A percentile compares a stretch with the other conserved stretches of the same genome.
Conservation (phyloP, 2,797 vertebrate species). For the Rhinatrema bivittatum region DNA sequence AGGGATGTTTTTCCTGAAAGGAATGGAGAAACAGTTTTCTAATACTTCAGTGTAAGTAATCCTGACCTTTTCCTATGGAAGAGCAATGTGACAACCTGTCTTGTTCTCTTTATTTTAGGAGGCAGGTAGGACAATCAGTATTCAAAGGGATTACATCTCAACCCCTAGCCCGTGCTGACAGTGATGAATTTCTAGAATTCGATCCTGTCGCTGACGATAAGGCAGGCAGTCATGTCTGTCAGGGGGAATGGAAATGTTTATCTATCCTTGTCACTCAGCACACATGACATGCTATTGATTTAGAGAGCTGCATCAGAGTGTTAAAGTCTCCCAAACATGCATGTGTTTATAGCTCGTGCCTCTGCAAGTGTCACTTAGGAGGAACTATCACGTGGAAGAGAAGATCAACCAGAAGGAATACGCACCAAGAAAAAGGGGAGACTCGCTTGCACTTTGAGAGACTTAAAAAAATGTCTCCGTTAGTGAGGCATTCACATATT, state of each 20-base stretch:
- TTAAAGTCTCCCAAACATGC: too few species aligned
- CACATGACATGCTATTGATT: constrained; percentile 18
- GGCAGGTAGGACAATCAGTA: constrained; percentile 6
- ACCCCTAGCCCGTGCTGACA: not conserved
- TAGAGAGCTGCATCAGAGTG: constrained; percentile 1
- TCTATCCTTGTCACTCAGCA: constrained; percentile 8
- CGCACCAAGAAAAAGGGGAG: not conserved
- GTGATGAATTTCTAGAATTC: not conserved
- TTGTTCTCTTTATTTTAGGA: constrained; percentile 16
- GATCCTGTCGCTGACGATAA: constrained; percentile 12
- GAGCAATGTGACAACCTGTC: not conserved
- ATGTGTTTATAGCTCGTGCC: too few species aligned
- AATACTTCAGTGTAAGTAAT: constrained; percentile 17
- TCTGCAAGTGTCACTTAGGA: constrained; percentile 1
- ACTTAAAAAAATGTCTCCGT: too few species aligned
- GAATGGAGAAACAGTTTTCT: constrained; percentile 1
- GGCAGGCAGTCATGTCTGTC: constrained; percentile 8
- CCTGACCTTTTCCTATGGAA: constrained; percentile 10
- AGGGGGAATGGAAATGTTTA: constrained; percentile 21
- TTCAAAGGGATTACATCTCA: constrained; percentile 8
- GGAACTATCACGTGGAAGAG: not conserved
- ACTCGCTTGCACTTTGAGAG: too few species aligned
- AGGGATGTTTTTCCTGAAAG: not conserved
- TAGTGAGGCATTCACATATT: too few species aligned
- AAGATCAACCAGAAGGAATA: not conserved